phyloP scores from a whole-genome alignment of 2,797 vertebrate species.

The Agapornis canus region DNA sequence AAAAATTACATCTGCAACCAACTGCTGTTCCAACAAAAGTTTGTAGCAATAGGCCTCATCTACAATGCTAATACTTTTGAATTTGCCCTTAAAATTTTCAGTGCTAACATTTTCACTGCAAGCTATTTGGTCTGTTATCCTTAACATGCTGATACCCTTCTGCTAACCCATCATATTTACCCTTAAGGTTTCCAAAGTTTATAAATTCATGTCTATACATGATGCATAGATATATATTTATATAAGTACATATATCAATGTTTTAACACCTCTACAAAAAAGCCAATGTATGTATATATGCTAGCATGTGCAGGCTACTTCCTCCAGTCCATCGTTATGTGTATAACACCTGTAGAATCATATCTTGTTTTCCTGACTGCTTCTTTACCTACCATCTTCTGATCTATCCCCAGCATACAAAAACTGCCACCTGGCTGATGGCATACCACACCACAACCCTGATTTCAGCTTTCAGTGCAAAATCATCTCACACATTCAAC shows the following conservation, averaged over 20 bases:
- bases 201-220: not conserved
- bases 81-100: not conserved
- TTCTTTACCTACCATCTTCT: not conserved
- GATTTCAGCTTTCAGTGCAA: not conserved
- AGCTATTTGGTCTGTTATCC: not conserved
- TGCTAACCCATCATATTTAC: not conserved
- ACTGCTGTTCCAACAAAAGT: not conserved
- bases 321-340: fast-evolving
- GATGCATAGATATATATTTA: not conserved
- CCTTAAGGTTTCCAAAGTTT: not conserved
- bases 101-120: not conserved
- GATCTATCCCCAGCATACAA: not conserved
- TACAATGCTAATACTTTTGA: not conserved
- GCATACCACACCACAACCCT: not conserved
- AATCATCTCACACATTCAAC: not conserved
- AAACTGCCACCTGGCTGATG: not conserved
- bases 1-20: not conserved
- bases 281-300: not conserved
- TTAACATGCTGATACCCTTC: not conserved
- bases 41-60: not conserved
- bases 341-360: not conserved
- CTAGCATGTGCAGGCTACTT: not conserved
- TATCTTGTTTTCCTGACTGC: not conserved
- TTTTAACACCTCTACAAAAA: not conserved
- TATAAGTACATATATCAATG: not conserved